Evolutionary conservation across 2,113 vertebrate species (phyloP).

Genomic region (Scophthalmus maximus): DNA sequence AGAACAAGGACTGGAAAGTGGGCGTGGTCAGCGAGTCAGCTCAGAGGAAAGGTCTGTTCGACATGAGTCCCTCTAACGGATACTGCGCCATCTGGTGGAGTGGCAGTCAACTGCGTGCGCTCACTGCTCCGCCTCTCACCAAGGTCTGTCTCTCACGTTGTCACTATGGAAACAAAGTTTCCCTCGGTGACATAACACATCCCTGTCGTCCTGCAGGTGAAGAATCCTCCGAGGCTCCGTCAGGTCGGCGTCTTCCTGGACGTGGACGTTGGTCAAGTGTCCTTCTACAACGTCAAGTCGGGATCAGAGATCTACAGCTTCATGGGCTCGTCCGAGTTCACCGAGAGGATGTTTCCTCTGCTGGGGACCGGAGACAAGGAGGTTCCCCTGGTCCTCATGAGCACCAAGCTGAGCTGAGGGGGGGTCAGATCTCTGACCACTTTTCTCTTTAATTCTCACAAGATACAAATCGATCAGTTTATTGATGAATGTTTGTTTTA

Average conservation of each 20-base stretch:
- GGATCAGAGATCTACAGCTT: conserved; percentile 79
- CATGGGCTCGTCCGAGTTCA: conserved; percentile 29
- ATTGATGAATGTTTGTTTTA: too few species aligned
- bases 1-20: conserved; percentile 84
- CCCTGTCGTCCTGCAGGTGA: conserved; percentile 62
- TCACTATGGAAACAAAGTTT: too few species aligned
- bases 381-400: conserved; percentile 75
- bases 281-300: conserved; percentile 79
- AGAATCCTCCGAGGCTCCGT: conserved; percentile 65
- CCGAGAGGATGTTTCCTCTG: conserved; percentile 76
- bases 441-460: too few species aligned
- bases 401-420: conserved; percentile 35
- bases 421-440: too few species aligned
- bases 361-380: conserved; percentile 83
- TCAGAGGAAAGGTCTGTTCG: conserved; percentile 83
- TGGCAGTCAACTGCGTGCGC: conserved; percentile 70
- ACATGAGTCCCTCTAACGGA: conserved; percentile 78
- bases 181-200: too few species aligned
- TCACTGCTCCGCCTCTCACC: conserved; percentile 70
- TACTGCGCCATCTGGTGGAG: conserved; percentile 84
- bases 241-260: conserved; percentile 81
- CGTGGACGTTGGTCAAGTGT: conserved; percentile 78
- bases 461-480: too few species aligned
- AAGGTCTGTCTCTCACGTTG: conserved; percentile 55
- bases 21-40: conserved; percentile 77